These are phyloP conservation scores for Bothrops jararaca DNA, from an alignment of 2,113 vertebrate species.

Conservation along the genomic window DNA sequence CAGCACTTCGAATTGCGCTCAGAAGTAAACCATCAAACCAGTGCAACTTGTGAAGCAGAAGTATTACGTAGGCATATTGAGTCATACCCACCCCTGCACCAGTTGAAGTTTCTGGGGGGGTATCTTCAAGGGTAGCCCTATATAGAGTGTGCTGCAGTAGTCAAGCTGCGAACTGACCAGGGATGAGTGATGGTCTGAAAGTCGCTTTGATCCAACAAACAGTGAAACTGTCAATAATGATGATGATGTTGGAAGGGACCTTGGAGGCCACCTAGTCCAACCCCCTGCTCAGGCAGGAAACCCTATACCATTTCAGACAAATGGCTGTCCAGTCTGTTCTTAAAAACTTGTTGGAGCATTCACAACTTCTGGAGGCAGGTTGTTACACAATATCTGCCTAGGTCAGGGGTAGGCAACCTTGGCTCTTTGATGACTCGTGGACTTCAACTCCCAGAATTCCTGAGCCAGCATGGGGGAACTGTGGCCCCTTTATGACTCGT, in stretches of 20 bases:
- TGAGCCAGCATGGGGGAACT: no score
- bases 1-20: background rate
- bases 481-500: no score
- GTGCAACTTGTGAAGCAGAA: background rate
- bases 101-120: background rate
- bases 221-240: background rate
- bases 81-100: background rate
- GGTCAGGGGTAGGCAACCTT: background rate
- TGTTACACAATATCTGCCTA: background rate
- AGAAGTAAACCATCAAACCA: background rate
- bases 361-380: no score
- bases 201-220: background rate
- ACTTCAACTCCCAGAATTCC: no score
- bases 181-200: background rate
- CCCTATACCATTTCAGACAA: no score
- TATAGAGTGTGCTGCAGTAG: no score
- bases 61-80: background rate
- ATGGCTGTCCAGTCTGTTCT: no score
- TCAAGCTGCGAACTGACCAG: background rate
- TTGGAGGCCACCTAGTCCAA: no score
- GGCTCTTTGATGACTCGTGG: no score
- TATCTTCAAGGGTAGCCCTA: background rate
- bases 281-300: no score
- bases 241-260: no score
- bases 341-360: no score